Evolutionary conservation across 2,888 invertebrate species (phyloP), one percentile per base, ranked within the genome.

Genomic region (Cylloceria caligata): DNA sequence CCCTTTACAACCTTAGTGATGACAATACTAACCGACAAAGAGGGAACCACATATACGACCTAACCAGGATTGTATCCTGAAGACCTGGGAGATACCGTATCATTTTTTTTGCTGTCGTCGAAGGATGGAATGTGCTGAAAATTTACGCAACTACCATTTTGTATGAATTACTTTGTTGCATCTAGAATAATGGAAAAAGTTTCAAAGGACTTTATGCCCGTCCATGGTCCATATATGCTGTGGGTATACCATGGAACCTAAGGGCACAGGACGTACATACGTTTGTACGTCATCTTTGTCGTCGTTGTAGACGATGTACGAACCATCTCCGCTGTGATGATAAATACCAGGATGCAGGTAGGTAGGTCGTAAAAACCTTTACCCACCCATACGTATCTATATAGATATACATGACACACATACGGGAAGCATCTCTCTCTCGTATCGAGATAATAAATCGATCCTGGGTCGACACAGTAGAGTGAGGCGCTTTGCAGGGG

Each of bases 371-470:
- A 86, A 85, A 64, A 86, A 85, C 81, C 82, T 83, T 83, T 64
- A 82, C 84, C 79, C 84, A 73, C 71, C 76, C 85, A 81, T 83
- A 81, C 73, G 75, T 67, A 62, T 55, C 57, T 52, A 49, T 36
- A 11, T 67, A 52, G 19, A 75, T 34, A 62, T 47, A 72, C 57
- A 52, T 73, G 11, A 19, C 34, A 34, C 34, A 34, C 34, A 60
- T 60, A 72, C 65, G 49, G 73, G 34, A 69, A 52, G 65, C 64
- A 68, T 71, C 55, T 55, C 81, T 71, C 85, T 36, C 57, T 45
- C 42, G 84, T 87, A 88, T 88, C 87, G 86, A 80, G 83, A 80
- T 87, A 88, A 88, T 87, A 89, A 90, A 89, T 89, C 86, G 86
- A 79, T 76, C 65, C 27, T 65, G 77, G 77, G 67, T 49, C 72